These are phyloP conservation scores for Quiscalus mexicanus DNA, from an alignment of 2,113 vertebrate genomes.

Conservation along the genomic window DNA sequence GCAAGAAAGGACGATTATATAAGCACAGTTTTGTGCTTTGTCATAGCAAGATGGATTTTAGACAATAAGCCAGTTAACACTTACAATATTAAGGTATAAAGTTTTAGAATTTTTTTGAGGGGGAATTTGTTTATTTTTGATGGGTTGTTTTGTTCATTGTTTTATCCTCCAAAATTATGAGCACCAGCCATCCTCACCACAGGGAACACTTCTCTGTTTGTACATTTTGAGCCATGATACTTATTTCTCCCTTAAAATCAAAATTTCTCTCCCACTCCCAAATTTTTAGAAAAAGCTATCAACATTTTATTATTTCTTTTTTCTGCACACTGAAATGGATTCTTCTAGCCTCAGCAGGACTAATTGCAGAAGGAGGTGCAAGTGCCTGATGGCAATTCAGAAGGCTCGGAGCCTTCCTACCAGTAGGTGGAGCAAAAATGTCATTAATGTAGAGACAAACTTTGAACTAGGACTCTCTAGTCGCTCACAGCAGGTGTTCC, in stretches of 20 bases:
- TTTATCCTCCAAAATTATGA: background rate
- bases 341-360: background rate
- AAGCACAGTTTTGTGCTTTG: background rate
- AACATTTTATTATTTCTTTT: background rate
- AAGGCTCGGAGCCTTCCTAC: background rate
- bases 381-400: background rate
- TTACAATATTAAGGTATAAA: background rate
- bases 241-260: background rate
- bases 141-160: accelerated
- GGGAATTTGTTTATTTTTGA: accelerated
- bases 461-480: background rate
- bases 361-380: background rate
- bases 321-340: background rate
- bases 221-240: background rate
- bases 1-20: background rate
- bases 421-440: constrained; percentile 64
- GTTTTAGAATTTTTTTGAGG: background rate
- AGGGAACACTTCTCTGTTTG: background rate
- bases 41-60: background rate
- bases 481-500: background rate
- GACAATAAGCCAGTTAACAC: background rate
- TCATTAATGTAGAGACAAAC: background rate
- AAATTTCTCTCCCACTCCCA: background rate
- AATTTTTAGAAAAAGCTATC: background rate
- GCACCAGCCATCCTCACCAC: background rate